Base-by-base conservation (phyloP, 2,113 vertebrate species). In the Octodon degus region DNA sequence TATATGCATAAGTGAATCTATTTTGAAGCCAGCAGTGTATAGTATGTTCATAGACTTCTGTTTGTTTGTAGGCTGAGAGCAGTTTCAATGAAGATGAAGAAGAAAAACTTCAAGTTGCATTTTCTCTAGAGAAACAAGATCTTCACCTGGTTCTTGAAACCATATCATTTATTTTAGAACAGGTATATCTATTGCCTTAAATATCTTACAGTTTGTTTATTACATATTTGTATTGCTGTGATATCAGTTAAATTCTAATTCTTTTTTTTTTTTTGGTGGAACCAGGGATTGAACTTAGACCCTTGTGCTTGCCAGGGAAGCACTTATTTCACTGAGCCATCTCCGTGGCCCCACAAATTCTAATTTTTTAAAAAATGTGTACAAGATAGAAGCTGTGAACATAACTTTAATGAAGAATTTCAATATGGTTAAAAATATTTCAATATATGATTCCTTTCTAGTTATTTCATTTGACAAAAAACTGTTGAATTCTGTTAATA, bases 41-140 rank as follows among this genome's bases (percentile, higher is more conserved):
- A 16, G 40, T 93, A 14, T 92, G 10, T 68, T 55, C 94, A 77
- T 95, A 95, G 96, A 40, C 70, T 25, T 0, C 0, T 79, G 90
- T 98, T 94, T 97, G 11, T 98, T 90, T 98, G 85, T 91, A 99
- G 99, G 98, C 97, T 70, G 99, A 99, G 96, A 99, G 98, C 70
- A 99, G 98, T 60, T 99, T 99, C 98, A 99, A 98, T 94, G 99
- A 99, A 96, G 99, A 99, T 50, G 99, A 99, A 90, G 99, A 99
- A 96, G 98, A 99, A 98, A 99, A 99, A 92, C 99, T 99, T 92
- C 99, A 99, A 90, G 95, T 96, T 47, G 99, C 99, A 34, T 99
- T 99, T 94, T 99, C 98, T 1, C 62, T 99, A 98, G 99, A 99
- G 89, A 99, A 99, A 97, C 98, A 98, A 81, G 99, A 99, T 95